phyloP scores from a whole-genome alignment of 2,888 invertebrate species.

The Andricus curvator region DNA sequence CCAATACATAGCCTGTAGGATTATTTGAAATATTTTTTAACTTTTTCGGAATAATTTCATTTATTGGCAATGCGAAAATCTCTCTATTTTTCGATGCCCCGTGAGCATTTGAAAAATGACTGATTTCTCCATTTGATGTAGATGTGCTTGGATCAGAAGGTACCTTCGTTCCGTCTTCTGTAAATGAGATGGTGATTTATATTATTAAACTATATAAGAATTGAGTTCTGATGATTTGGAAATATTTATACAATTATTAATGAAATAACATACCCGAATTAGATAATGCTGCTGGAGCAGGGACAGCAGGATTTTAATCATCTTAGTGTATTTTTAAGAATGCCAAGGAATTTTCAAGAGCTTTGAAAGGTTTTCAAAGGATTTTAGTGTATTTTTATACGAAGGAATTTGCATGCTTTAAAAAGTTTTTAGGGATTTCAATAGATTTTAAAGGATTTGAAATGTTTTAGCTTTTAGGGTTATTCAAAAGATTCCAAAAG shows the following conservation, averaged over 20 bases:
- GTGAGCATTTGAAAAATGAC: background rate
- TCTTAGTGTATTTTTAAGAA: too few species aligned
- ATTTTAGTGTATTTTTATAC: too few species aligned
- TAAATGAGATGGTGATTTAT: background rate
- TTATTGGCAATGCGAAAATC: background rate
- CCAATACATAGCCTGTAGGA: background rate
- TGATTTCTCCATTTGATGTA: background rate
- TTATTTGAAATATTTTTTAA: background rate
- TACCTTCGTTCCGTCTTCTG: background rate
- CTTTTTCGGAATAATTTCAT: too few species aligned
- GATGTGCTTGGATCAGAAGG: background rate
- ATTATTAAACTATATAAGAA: background rate
- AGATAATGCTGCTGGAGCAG: background rate
- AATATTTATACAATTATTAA: background rate
- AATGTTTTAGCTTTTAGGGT: too few species aligned
- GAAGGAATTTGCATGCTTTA: too few species aligned
- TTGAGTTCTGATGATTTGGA: background rate
- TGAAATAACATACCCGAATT: background rate
- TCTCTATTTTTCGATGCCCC: background rate
- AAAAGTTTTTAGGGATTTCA: too few species aligned
- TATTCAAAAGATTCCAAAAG: too few species aligned
- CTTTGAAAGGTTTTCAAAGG: too few species aligned
- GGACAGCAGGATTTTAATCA: too few species aligned
- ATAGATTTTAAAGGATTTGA: too few species aligned
- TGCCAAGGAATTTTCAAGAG: too few species aligned